These are phyloP conservation scores for Grammomys dolichurus DNA, from an alignment of 2,113 vertebrate species.

Conservation along the genomic window DNA sequence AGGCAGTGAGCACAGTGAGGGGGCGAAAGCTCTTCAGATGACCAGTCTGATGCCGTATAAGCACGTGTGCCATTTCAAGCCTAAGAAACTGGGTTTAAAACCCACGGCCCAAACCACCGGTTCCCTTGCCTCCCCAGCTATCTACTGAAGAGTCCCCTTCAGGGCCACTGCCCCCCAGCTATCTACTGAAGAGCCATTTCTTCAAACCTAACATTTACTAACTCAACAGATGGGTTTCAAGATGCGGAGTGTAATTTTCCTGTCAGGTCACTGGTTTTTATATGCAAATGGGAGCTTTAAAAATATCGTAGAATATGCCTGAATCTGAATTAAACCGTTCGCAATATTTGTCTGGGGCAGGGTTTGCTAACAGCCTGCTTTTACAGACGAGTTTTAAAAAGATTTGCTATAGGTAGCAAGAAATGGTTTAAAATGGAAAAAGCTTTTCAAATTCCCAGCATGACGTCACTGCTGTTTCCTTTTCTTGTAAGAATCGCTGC, in stretches of 20 bases:
- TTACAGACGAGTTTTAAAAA: constrained; percentile 29
- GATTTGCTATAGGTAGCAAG: not conserved
- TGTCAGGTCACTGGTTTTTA: constrained; percentile 70
- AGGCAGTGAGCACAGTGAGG: not conserved
- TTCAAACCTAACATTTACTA: constrained; percentile 67
- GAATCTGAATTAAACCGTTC: constrained; percentile 50
- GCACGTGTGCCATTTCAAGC: constrained; percentile 50
- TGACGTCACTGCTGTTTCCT: constrained; percentile 81
- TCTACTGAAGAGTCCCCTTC: constrained; percentile 17
- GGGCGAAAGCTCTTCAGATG: constrained; percentile 34
- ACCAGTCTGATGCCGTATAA: constrained; percentile 45
- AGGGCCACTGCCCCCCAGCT: not conserved
- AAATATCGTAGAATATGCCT: constrained; percentile 45
- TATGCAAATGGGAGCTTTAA: constrained; percentile 39
- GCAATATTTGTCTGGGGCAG: constrained; percentile 19
- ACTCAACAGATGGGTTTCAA: constrained; percentile 70
- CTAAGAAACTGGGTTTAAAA: constrained; percentile 52
- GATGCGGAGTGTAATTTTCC: constrained; percentile 63
- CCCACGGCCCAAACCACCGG: not conserved
- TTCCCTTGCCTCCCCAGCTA: constrained; percentile 16
- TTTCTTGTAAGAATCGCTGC: constrained; percentile 84
- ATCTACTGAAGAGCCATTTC: constrained; percentile 56
- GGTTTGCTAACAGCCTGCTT: constrained; percentile 39
- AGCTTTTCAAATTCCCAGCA: not conserved
- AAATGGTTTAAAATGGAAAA: constrained; percentile 25